Percentiles rank a stretch among this genome's conserved stretches.
These are phyloP conservation scores for Mesaphorura yosii DNA, from an alignment of 1,140 invertebrate species.

Conservation along the genomic window DNA sequence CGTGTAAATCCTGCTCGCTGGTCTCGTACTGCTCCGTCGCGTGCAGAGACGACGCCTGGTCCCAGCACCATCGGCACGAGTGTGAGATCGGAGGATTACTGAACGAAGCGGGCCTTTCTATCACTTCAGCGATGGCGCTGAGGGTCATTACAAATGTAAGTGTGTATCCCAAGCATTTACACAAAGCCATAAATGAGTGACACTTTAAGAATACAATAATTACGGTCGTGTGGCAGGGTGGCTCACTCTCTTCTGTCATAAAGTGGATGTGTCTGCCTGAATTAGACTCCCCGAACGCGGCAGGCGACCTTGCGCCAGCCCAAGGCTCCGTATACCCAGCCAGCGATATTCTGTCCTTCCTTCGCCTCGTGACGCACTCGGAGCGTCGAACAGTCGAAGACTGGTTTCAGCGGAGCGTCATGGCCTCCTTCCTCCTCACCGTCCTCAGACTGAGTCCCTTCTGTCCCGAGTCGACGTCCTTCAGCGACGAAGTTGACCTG, in stretches of 20 bases:
- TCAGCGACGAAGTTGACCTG: slow-evolving; percentile 37
- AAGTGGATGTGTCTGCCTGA: no score
- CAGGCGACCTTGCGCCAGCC: no score
- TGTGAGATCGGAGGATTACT: slow-evolving; percentile 60
- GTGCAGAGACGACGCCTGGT: slow-evolving; percentile 56
- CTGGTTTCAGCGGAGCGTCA: slow-evolving; percentile 65
- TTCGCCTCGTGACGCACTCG: slow-evolving; percentile 63
- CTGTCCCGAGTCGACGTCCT: not conserved
- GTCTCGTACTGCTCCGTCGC: slow-evolving; percentile 64
- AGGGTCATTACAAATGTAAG: slow-evolving; percentile 62
- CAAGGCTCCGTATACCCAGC: slow-evolving; percentile 36
- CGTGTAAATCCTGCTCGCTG: slow-evolving; percentile 62
- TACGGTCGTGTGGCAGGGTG: not conserved
- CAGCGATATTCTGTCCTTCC: slow-evolving; percentile 55
- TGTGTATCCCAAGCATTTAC: no score
- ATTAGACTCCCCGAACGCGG: no score
- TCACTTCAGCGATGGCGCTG: slow-evolving; percentile 72
- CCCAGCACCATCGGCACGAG: slow-evolving; percentile 63
- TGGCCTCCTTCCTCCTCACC: slow-evolving; percentile 64
- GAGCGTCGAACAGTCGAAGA: slow-evolving; percentile 57
- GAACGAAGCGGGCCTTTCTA: slow-evolving; percentile 60
- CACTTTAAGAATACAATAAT: no score
- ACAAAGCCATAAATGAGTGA: no score
- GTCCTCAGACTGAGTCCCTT: slow-evolving; percentile 43
- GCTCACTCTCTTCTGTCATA: no score